Percentiles rank a stretch among this genome's conserved stretches.
phyloP scores from a whole-genome alignment of 2,888 invertebrate species.

The Parnassius smintheus region DNA sequence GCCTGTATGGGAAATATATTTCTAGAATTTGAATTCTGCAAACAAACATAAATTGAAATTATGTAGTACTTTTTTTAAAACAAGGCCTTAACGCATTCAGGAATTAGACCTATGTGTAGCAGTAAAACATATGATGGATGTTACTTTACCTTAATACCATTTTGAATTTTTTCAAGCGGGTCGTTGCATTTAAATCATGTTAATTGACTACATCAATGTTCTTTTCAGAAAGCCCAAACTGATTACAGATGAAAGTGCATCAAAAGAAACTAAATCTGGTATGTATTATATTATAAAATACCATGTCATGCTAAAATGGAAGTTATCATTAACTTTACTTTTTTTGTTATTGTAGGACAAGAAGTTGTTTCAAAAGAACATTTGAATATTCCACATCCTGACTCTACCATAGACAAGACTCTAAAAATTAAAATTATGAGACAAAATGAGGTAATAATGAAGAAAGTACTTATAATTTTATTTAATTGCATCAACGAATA shows the following conservation, averaged over 20 bases:
- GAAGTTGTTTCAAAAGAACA: conserved; percentile 8
- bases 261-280: conserved; percentile 4
- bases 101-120: too few species aligned
- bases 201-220: background rate
- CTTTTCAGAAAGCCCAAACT: conserved; percentile 21
- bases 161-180: too few species aligned
- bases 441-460: conserved; percentile 53
- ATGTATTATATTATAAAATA: conserved; percentile 1
- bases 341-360: conserved; percentile 4
- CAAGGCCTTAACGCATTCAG: too few species aligned
- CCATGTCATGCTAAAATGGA: too few species aligned
- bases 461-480: background rate
- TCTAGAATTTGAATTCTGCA: too few species aligned
- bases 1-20: too few species aligned
- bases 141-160: too few species aligned
- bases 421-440: conserved; percentile 61
- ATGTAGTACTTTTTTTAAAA: too few species aligned
- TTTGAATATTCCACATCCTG: conserved; percentile 11
- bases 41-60: too few species aligned
- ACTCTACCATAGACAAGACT: conserved; percentile 36
- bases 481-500: too few species aligned
- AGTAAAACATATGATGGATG: too few species aligned
- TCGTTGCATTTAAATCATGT: too few species aligned
- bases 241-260: background rate
- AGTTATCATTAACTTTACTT: background rate